These are phyloP conservation scores for Gasteruption jaculator DNA, from an alignment of 2,888 invertebrate species.

Conservation along the genomic window DNA sequence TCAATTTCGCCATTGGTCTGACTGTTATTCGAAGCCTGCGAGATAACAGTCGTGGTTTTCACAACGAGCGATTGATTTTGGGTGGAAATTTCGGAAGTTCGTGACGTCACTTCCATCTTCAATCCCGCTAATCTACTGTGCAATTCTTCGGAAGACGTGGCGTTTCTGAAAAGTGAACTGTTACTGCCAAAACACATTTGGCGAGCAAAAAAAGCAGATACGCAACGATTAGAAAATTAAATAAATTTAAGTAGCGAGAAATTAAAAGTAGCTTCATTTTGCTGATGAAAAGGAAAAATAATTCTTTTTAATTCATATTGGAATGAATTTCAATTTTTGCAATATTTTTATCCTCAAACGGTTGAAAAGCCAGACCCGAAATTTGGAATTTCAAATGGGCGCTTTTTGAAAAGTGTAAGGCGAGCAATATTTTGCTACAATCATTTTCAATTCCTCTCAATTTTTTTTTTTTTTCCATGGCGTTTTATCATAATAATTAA, in stretches of 20 bases:
- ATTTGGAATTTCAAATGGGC: no score
- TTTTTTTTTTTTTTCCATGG: no score
- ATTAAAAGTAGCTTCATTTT: slow-evolving; percentile 7
- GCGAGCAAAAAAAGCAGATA: no score
- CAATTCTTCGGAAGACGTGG: slow-evolving; percentile 47
- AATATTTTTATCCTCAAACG: no score
- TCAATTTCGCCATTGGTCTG: slow-evolving; percentile 47
- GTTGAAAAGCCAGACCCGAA: no score
- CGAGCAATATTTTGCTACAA: no score
- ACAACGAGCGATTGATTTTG: slow-evolving; percentile 46
- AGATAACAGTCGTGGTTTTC: slow-evolving; percentile 47
- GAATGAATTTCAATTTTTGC: no score
- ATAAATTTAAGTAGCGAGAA: slow-evolving; percentile 17
- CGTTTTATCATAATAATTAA: no score
- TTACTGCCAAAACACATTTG: slow-evolving; percentile 41
- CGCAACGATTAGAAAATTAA: slow-evolving; percentile 5
- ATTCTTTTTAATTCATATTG: not conserved
- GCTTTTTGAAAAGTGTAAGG: no score
- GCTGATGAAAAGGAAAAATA: not conserved
- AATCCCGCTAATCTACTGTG: slow-evolving; percentile 46
- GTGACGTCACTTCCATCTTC: slow-evolving; percentile 49
- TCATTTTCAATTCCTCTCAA: no score
- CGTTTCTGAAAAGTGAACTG: slow-evolving; percentile 50
- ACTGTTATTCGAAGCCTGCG: slow-evolving; percentile 43
- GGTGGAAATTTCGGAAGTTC: slow-evolving; percentile 47